A percentile compares a stretch with the other conserved stretches of the same genome.
phyloP scores from a whole-genome alignment of 2,113 vertebrate genomes.

The Poeciliopsis prolifica region DNA sequence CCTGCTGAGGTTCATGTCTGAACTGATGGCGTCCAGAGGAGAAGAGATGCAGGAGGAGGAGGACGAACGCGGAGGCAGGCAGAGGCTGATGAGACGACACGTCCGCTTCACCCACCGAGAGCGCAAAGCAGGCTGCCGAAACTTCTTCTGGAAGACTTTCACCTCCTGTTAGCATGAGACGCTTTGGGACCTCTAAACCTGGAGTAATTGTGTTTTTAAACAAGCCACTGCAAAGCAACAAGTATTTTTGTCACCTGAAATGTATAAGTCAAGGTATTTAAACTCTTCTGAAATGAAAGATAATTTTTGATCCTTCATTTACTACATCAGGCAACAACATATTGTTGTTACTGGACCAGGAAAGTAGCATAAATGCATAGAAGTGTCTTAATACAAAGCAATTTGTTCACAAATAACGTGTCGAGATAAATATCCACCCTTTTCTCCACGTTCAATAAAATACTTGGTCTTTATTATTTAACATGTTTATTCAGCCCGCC shows the following conservation, averaged over 20 bases:
- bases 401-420: neutral
- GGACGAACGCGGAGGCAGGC: conserved; percentile 33
- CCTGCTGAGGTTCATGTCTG: conserved; percentile 66
- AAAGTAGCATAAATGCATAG: neutral
- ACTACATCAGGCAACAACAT: neutral
- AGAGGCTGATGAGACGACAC: conserved; percentile 65
- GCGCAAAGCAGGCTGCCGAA: conserved; percentile 82
- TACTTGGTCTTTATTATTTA: conserved; percentile 1
- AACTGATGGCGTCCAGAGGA: conserved; percentile 42
- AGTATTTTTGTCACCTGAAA: neutral
- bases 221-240: neutral
- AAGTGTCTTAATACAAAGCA: neutral
- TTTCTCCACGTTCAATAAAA: neutral
- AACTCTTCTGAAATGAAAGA: neutral
- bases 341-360: neutral
- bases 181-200: neutral
- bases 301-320: neutral
- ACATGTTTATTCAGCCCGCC: conserved; percentile 7
- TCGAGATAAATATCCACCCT: neutral
- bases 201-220: neutral
- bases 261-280: neutral
- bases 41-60: conserved; percentile 51
- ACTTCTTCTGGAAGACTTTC: conserved; percentile 86
- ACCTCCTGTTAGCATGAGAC: conserved; percentile 77
- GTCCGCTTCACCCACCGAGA: conserved; percentile 71